Conservation (phyloP, 2,113 vertebrate species). For the Nymphicus hollandicus region DNA sequence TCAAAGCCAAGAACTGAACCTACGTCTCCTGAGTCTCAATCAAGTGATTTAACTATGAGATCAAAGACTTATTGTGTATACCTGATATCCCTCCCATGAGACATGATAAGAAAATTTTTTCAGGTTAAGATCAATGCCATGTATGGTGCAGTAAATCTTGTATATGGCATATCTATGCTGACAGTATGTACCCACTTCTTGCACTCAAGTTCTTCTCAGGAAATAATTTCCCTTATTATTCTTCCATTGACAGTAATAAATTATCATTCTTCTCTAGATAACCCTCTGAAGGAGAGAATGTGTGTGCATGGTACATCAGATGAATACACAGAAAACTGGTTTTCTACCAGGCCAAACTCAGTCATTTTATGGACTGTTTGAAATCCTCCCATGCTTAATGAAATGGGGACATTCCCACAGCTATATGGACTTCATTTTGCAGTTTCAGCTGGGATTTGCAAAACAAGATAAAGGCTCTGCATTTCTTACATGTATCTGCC, state of each 20-base stretch:
- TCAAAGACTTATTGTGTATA: conserved; percentile 36
- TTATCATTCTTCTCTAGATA: conserved; percentile 2
- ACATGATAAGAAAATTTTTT: conserved; percentile 11
- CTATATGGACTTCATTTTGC: background rate
- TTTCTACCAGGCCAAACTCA: conserved; percentile 11
- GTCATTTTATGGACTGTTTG: conserved; percentile 1
- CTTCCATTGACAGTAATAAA: conserved; percentile 11
- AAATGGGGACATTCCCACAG: background rate
- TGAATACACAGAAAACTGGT: background rate
- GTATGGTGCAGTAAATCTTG: background rate
- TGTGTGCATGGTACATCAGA: background rate
- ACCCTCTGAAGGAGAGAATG: background rate
- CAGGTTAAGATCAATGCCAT: conserved; percentile 15
- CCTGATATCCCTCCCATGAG: conserved; percentile 32
- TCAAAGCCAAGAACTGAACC: conserved; percentile 58
- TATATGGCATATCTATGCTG: conserved; percentile 10
- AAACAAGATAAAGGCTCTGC: background rate
- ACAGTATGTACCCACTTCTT: background rate
- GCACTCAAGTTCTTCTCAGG: background rate
- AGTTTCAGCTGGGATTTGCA: conserved; percentile 12
- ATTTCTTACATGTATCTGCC: background rate
- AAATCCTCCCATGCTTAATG: background rate
- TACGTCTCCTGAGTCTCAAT: conserved; percentile 2
- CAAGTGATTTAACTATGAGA: conserved; percentile 46
- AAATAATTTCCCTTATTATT: conserved; percentile 53